Base-by-base conservation (phyloP, 2,888 invertebrate genomes). In the Spicauda simplicius region DNA sequence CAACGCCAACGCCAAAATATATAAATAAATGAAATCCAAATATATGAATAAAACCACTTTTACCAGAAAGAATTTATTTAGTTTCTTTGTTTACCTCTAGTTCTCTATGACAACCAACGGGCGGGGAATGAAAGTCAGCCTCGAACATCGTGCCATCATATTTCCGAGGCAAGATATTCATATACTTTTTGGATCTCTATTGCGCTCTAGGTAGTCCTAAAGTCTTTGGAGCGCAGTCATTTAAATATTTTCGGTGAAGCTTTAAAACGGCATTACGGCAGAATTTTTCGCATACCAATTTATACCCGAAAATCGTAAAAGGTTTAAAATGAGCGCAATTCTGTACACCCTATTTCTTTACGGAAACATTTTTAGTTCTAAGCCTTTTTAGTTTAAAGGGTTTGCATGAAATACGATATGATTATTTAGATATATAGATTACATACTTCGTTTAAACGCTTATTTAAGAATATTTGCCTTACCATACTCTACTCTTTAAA, bases 221-320 rank as follows among this genome's bases (percentile, higher is more conserved):
- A 58, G 56, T 69, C 61, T 73, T 73, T 72, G 69, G 64, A 68
- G 66, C 66, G 68, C 65, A 50, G 45, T 62, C 70, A 69, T 69
- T 72, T 68, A 59, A 67, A 70, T 59, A 62, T 69, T 69, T 69
- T 64, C 16, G 30, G 30, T 56, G 55, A 18, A 33, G 18, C 16
- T 56, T 33, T 16, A 33, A 56, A 56, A 56, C 33, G 18, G 55
- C 1, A 33, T 8, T 30, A 30, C 8, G 50, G 18, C 10, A 10
- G 11, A 18, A 50, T 18, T 50, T 50, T 50, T 50, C 16, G 18
- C 50, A 50, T 18, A 10, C 50, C 50, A 50, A 50, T 50, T 50
- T 50, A 67, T 60, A 70, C 55, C 50, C 50, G 30, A 59, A 64
- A 54, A 16, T 56, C 54, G 54, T 63, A 16, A 50, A 50, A 50